These are phyloP conservation scores for Balanococcus diminutus DNA, from an alignment of 2,888 invertebrate species.

Conservation along the genomic window DNA sequence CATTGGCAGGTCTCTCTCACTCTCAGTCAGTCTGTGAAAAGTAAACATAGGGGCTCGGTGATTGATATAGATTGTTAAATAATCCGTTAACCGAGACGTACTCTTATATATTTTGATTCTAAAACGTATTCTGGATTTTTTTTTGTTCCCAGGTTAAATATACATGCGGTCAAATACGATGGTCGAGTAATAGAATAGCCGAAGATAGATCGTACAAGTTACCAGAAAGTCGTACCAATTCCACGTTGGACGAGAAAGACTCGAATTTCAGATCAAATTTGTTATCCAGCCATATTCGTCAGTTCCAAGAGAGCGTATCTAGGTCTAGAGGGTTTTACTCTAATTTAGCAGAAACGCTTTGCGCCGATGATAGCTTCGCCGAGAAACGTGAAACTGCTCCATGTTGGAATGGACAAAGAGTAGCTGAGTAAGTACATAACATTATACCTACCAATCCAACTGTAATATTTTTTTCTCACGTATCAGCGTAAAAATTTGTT, in stretches of 20 bases:
- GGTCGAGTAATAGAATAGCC: conserved; percentile 21
- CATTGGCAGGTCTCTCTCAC: neutral
- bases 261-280: conserved; percentile 47
- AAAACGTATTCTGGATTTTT: neutral
- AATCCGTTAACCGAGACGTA: neutral
- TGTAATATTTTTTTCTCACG: neutral
- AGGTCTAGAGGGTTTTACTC: conserved; percentile 77
- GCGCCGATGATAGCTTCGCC: conserved; percentile 74
- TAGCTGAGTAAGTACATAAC: conserved; percentile 72
- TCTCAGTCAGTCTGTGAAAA: neutral
- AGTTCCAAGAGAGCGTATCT: conserved; percentile 49
- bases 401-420: conserved; percentile 82
- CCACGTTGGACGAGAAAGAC: conserved; percentile 33
- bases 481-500: neutral
- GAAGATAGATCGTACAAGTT: conserved; percentile 26
- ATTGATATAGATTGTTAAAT: neutral
- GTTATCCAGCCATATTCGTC: conserved; percentile 19
- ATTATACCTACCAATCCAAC: neutral
- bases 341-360: conserved; percentile 78
- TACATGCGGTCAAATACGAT: conserved; percentile 44
- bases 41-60: neutral
- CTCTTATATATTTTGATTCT: neutral
- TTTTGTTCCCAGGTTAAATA: conserved; percentile 45
- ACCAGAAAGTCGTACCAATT: conserved; percentile 37
- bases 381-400: conserved; percentile 70